Conservation (phyloP, 2,113 vertebrate genomes). For the Ageneiosus marmoratus region DNA sequence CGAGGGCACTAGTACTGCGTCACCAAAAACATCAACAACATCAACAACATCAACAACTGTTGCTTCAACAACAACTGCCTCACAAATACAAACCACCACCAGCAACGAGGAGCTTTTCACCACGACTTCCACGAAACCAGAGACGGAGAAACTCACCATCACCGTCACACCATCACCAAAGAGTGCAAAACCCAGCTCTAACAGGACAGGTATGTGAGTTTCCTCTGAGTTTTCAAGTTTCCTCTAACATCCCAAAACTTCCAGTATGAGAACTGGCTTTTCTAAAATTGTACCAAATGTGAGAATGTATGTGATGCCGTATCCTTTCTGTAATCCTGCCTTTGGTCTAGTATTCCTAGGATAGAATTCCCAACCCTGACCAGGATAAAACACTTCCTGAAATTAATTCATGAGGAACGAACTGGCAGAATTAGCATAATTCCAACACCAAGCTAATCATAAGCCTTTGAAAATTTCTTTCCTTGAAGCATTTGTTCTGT, state of each 20-base stretch:
- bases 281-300: background rate
- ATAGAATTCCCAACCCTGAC: background rate
- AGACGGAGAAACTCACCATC: constrained; percentile 61
- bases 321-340: background rate
- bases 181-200: constrained; percentile 58
- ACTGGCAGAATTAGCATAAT: too few relatives aligned
- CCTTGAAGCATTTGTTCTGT: background rate
- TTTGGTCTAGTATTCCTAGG: background rate
- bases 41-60: constrained; percentile 42
- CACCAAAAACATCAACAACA: constrained; percentile 50
- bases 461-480: too few relatives aligned
- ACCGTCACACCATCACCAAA: constrained; percentile 68
- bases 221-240: background rate
- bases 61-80: constrained; percentile 41
- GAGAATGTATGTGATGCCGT: background rate
- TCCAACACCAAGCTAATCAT: background rate
- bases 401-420: background rate
- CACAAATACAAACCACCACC: constrained; percentile 47
- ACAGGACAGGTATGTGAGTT: constrained; percentile 68
- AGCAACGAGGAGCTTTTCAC: background rate
- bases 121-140: constrained; percentile 7
- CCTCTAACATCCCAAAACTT: background rate
- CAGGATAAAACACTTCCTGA: background rate
- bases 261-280: background rate
- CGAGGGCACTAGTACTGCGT: constrained; percentile 46